A percentile compares a stretch with the other conserved stretches of the same genome.
phyloP scores from a whole-genome alignment of 2,797 vertebrate genomes.

The Enteromius fasciolatus region DNA sequence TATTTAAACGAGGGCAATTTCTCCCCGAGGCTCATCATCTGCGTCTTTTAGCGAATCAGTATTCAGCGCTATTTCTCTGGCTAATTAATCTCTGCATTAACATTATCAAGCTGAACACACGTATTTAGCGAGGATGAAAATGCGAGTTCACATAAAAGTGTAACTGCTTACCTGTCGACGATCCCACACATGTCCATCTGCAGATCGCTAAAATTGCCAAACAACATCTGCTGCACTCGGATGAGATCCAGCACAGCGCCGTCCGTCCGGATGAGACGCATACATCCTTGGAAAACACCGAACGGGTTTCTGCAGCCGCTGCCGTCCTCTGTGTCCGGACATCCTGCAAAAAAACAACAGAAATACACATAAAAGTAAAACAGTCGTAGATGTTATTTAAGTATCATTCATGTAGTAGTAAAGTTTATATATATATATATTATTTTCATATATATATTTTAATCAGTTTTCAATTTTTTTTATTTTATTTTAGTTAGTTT shows the following conservation, averaged over 20 bases:
- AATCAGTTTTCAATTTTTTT: too few species aligned
- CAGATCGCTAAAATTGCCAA: slow-evolving; percentile 89
- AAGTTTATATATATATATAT: too few species aligned
- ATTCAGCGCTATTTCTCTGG: slow-evolving; percentile 25
- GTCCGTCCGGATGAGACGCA: slow-evolving; percentile 82
- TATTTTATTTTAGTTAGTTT: too few species aligned
- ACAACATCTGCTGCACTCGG: slow-evolving; percentile 82
- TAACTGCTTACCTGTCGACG: slow-evolving; percentile 83
- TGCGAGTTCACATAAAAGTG: neutral
- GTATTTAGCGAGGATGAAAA: neutral
- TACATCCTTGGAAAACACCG: slow-evolving; percentile 87
- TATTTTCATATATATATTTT: too few species aligned
- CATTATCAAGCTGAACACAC: slow-evolving; percentile 30
- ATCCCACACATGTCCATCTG: slow-evolving; percentile 92
- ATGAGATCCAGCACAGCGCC: slow-evolving; percentile 81
- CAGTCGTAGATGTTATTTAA: too few species aligned
- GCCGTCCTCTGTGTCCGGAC: slow-evolving; percentile 73
- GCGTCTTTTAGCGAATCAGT: slow-evolving; percentile 22
- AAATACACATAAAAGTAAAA: neutral
- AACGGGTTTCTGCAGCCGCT: slow-evolving; percentile 80
- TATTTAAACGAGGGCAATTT: slow-evolving; percentile 14
- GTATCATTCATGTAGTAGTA: neutral
- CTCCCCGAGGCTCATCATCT: neutral
- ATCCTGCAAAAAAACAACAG: slow-evolving; percentile 73
- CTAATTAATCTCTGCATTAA: slow-evolving; percentile 43